A percentile compares a stretch with the other conserved stretches of the same genome.
Conservation (phyloP, 1,140 invertebrate species). For the Bombus impatiens region DNA sequence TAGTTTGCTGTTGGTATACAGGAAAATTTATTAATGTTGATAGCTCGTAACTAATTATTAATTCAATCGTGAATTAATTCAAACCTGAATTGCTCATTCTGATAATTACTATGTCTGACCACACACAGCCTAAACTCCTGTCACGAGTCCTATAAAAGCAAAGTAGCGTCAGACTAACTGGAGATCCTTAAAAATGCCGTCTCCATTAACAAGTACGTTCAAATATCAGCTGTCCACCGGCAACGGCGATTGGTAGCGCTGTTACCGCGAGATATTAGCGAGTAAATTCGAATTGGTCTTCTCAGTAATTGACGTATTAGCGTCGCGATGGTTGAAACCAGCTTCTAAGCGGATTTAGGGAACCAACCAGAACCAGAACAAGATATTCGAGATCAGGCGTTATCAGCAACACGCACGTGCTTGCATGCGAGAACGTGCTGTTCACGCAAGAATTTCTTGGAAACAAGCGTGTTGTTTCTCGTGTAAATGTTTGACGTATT, state of each 20-base stretch:
- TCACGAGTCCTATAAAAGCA: neutral
- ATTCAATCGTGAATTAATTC: too few relatives aligned
- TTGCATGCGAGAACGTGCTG: too few relatives aligned
- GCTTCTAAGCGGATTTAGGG: slow-evolving; percentile 40
- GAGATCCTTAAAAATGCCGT: neutral
- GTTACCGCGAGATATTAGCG: slow-evolving; percentile 28
- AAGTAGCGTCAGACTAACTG: neutral
- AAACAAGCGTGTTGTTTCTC: neutral
- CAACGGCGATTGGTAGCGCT: neutral
- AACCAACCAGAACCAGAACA: slow-evolving; percentile 38
- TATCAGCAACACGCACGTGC: slow-evolving; percentile 9
- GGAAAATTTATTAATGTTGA: too few relatives aligned
- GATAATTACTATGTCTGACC: too few relatives aligned
- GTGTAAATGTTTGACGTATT: neutral
- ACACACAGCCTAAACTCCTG: too few relatives aligned
- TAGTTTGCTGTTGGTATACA: too few relatives aligned
- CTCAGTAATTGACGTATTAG: slow-evolving; percentile 39
- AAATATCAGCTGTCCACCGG: neutral
- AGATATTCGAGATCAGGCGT: slow-evolving; percentile 20
- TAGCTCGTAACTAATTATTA: too few relatives aligned
- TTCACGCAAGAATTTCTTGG: neutral
- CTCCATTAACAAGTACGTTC: neutral
- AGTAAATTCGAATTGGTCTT: slow-evolving; percentile 32
- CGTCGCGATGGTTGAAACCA: neutral
- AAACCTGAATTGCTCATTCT: too few relatives aligned